Evolutionary conservation across 2,888 invertebrate genomes (phyloP).

Genomic region (Chrysodeixis includens): DNA sequence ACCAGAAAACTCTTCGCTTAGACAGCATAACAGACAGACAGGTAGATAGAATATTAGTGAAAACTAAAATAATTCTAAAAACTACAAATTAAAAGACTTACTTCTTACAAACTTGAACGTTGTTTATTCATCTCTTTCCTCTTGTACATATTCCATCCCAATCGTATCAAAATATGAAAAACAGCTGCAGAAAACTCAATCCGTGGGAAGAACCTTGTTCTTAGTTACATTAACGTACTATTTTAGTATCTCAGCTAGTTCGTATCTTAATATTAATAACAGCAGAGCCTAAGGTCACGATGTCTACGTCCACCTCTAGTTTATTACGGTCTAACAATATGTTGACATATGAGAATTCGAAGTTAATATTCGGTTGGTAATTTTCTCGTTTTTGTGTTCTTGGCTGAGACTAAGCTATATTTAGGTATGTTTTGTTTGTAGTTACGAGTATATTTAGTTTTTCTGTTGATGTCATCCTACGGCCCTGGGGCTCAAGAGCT

Average conservation of each 20-base stretch:
- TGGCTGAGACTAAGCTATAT: slow-evolving; percentile 14
- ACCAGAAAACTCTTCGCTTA: no score
- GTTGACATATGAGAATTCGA: slow-evolving; percentile 44
- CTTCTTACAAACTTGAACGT: no score
- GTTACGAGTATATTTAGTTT: neutral
- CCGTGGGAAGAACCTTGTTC: neutral
- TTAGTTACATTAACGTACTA: neutral
- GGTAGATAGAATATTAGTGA: no score
- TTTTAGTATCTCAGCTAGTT: neutral
- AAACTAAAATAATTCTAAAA: no score
- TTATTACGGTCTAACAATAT: slow-evolving; percentile 32
- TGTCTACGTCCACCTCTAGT: neutral
- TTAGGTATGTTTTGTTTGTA: neutral
- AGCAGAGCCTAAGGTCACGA: slow-evolving; percentile 29
- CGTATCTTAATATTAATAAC: neutral
- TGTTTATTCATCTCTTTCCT: no score
- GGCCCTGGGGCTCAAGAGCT: no score
- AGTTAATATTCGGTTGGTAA: slow-evolving; percentile 19
- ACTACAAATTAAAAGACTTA: no score
- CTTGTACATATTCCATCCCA: no score
- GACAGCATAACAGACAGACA: no score
- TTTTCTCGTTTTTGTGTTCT: slow-evolving; percentile 12
- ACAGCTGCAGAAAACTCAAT: no score
- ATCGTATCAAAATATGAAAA: neutral
- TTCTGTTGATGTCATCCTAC: no score